Percentiles rank a stretch among this genome's conserved stretches.
These are phyloP conservation scores for Ormyrus labotus DNA, from an alignment of 2,888 invertebrate genomes.

Conservation along the genomic window DNA sequence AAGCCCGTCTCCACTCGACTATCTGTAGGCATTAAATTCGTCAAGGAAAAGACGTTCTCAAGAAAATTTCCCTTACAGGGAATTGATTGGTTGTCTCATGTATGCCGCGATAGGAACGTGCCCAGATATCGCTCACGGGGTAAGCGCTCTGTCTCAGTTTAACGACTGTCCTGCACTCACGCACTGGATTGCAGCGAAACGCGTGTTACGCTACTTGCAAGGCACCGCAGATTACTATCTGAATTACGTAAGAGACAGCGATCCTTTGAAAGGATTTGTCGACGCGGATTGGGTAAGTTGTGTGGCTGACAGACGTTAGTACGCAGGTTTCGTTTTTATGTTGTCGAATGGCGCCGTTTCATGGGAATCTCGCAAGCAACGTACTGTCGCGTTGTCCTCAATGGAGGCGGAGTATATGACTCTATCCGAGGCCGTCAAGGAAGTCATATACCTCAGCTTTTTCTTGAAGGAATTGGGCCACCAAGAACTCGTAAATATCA, in stretches of 20 bases:
- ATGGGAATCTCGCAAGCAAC: slow-evolving; percentile 46
- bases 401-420: slow-evolving; percentile 27
- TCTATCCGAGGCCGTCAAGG: slow-evolving; percentile 17
- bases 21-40: slow-evolving; percentile 46
- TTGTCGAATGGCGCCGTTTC: too few relatives aligned
- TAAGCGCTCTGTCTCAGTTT: slow-evolving; percentile 33
- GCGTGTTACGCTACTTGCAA: slow-evolving; percentile 32
- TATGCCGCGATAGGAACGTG: slow-evolving; percentile 29
- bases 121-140: slow-evolving; percentile 37
- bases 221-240: slow-evolving; percentile 18
- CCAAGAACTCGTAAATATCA: neutral
- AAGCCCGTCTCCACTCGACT: slow-evolving; percentile 62
- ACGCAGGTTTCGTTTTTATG: too few relatives aligned
- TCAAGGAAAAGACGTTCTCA: neutral
- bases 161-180: slow-evolving; percentile 26
- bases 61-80: slow-evolving; percentile 15
- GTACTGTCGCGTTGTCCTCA: slow-evolving; percentile 55
- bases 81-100: slow-evolving; percentile 29
- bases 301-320: slow-evolving; percentile 39
- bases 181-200: slow-evolving; percentile 48
- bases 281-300: slow-evolving; percentile 55
- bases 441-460: slow-evolving; percentile 48
- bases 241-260: neutral
- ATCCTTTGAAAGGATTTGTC: neutral
- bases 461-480: neutral